Evolutionary conservation across 2,113 vertebrate genomes (phyloP).

Genomic region (Eudyptes chrysolophus): DNA sequence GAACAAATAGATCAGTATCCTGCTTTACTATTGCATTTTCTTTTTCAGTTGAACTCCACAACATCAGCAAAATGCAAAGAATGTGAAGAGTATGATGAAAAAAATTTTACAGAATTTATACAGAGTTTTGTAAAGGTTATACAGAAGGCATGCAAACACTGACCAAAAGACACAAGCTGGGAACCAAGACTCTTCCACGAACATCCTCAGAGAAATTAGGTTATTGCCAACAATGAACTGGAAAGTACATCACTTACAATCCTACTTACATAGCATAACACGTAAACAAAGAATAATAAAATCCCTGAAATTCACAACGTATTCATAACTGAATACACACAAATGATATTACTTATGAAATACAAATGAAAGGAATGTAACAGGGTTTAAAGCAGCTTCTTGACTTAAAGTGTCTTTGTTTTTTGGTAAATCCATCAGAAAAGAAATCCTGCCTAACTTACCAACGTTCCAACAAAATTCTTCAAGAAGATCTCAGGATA

Average conservation of each 20-base stretch:
- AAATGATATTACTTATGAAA: neutral
- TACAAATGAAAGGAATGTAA: neutral
- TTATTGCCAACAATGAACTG: neutral
- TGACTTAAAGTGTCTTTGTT: neutral
- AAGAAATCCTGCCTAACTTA: neutral
- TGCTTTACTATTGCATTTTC: neutral
- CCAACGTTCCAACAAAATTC: neutral
- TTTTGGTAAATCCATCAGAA: neutral
- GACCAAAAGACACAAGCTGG: neutral
- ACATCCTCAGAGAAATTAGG: neutral
- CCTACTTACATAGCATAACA: neutral
- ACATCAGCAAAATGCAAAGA: slow-evolving; percentile 68
- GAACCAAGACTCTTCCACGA: neutral
- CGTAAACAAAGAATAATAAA: neutral
- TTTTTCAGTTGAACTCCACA: slow-evolving; percentile 54
- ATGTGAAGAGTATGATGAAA: slow-evolving; percentile 81
- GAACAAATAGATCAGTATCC: neutral
- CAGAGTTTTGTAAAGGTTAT: slow-evolving; percentile 57
- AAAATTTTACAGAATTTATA: slow-evolving; percentile 71
- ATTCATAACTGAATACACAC: neutral
- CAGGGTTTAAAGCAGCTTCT: neutral
- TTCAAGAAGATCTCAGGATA: neutral
- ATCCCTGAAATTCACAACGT: neutral
- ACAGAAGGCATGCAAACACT: slow-evolving; percentile 39
- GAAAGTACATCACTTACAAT: neutral